phyloP scores from a whole-genome alignment of 2,797 vertebrate genomes.

The Diplodus sargus region DNA sequence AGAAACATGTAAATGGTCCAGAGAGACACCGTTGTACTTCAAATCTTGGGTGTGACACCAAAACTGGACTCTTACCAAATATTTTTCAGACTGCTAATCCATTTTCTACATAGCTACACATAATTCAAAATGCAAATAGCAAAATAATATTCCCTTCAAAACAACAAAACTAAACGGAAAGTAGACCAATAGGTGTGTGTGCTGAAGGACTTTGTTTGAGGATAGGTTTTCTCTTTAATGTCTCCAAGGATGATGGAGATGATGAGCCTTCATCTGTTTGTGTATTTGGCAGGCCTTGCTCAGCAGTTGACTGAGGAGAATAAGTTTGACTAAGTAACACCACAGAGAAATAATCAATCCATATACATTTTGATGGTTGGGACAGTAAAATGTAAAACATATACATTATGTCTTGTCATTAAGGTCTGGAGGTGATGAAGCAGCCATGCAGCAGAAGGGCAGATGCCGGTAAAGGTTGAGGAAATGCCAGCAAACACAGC shows the following conservation, averaged over 20 bases:
- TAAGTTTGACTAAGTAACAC: not conserved
- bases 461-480: not conserved
- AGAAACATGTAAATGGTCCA: slow-evolving; percentile 1
- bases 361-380: not conserved
- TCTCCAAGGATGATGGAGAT: not conserved
- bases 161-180: slow-evolving; percentile 3
- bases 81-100: not conserved
- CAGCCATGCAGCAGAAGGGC: slow-evolving; percentile 9
- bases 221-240: slow-evolving; percentile 3
- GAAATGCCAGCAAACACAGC: not conserved
- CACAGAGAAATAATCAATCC: not conserved
- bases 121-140: slow-evolving; percentile 12
- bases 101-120: not conserved
- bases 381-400: not conserved
- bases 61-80: slow-evolving; percentile 14
- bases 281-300: not conserved
- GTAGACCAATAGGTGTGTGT: slow-evolving; percentile 9
- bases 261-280: not conserved
- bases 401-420: slow-evolving; percentile 3
- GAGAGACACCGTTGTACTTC: not conserved
- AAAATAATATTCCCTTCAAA: slow-evolving; percentile 1
- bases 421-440: slow-evolving; percentile 16
- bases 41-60: not conserved
- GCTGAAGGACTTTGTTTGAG: not conserved
- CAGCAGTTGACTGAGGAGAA: not conserved